These are phyloP conservation scores for Hydropotes inermis DNA, from an alignment of 2,113 vertebrate species.

Conservation along the genomic window DNA sequence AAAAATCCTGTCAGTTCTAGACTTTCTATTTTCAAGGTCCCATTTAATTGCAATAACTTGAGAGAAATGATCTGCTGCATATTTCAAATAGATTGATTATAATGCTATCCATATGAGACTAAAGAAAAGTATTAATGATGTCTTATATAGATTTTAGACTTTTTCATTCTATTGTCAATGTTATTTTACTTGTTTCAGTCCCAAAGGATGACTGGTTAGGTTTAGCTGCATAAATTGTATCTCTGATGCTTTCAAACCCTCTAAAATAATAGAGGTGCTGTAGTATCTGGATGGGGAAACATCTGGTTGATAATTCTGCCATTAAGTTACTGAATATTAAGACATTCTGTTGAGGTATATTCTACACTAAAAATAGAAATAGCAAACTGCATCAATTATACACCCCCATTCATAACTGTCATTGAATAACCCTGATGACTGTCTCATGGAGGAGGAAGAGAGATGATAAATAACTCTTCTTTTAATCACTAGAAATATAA, in stretches of 20 bases:
- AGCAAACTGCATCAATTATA: background rate
- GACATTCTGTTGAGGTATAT: conserved; percentile 51
- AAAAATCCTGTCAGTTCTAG: background rate
- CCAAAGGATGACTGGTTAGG: conserved; percentile 29
- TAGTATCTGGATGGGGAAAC: background rate
- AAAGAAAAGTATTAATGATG: conserved; percentile 6
- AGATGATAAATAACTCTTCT: background rate
- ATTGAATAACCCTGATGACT: conserved; percentile 18
- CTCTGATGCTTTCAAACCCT: conserved; percentile 26
- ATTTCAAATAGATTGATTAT: background rate
- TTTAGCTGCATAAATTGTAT: conserved; percentile 48
- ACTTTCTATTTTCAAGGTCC: conserved; percentile 8
- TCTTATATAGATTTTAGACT: conserved; percentile 26
- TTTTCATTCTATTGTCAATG: conserved; percentile 15
- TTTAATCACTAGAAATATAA: conserved; percentile 20
- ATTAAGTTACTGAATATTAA: conserved; percentile 60
- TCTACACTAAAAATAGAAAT: conserved; percentile 48
- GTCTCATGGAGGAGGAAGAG: background rate
- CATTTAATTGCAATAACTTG: conserved; percentile 33
- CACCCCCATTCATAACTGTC: background rate
- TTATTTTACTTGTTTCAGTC: conserved; percentile 49
- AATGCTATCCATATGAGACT: background rate
- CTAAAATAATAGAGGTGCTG: background rate
- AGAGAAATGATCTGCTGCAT: background rate
- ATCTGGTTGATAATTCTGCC: conserved; percentile 50